Conservation (phyloP, 2,797 vertebrate genomes). For the Aselliscus stoliczkanus region DNA sequence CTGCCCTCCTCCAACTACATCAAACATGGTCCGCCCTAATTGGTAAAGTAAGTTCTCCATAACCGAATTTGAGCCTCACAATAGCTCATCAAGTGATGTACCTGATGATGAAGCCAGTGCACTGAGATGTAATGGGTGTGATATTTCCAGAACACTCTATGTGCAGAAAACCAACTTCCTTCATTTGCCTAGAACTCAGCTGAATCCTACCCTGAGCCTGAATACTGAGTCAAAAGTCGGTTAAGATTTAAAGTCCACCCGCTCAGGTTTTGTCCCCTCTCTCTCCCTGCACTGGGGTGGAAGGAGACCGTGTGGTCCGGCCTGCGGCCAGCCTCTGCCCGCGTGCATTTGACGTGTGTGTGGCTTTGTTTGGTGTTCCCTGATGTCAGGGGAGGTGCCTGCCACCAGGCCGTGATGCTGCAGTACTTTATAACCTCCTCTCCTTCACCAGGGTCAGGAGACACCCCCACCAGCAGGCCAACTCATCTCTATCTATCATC, state of each 20-base stretch:
- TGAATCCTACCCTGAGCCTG: background rate
- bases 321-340: background rate
- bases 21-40: background rate
- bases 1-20: background rate
- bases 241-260: background rate
- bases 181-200: background rate
- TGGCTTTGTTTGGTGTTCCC: background rate
- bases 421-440: too few species aligned
- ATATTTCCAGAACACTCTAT: background rate
- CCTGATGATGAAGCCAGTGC: background rate
- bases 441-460: background rate
- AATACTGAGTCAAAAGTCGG: background rate
- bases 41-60: background rate
- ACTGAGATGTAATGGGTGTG: rapidly evolving
- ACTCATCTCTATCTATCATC: background rate
- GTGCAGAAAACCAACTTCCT: background rate
- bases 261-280: background rate
- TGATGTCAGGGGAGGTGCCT: rapidly evolving
- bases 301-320: background rate
- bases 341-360: rapidly evolving
- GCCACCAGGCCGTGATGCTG: rapidly evolving
- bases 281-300: background rate
- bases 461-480: background rate
- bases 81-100: background rate
- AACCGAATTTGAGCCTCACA: background rate